Percentiles rank a stretch among this genome's conserved stretches.
These are phyloP conservation scores for Spilosoma lubricipeda DNA, from an alignment of 2,888 invertebrate genomes.

Conservation along the genomic window DNA sequence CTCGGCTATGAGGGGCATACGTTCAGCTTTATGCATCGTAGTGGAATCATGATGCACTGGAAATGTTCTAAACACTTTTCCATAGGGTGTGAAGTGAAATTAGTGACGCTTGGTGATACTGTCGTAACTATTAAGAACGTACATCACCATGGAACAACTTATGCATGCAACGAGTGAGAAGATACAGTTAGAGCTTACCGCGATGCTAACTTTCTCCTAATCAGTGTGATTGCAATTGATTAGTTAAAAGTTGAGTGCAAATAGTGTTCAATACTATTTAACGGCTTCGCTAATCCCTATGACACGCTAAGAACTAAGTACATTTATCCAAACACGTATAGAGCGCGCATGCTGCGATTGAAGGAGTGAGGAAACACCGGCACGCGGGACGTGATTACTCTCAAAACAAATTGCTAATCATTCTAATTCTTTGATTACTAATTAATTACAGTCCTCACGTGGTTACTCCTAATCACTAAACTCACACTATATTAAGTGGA, in stretches of 20 bases:
- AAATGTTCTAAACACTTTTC: slow-evolving; percentile 20
- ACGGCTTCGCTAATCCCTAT: neutral
- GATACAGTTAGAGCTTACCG: neutral
- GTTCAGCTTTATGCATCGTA: slow-evolving; percentile 20
- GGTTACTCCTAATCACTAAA: neutral
- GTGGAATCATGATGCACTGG: slow-evolving; percentile 3
- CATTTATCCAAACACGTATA: neutral
- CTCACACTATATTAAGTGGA: neutral
- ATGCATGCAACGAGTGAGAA: neutral
- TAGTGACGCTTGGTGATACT: neutral
- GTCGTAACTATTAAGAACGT: slow-evolving; percentile 6
- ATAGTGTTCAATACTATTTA: neutral
- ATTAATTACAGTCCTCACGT: neutral
- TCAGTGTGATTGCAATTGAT: neutral
- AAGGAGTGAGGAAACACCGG: neutral
- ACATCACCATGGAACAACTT: slow-evolving; percentile 4
- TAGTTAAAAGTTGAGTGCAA: neutral
- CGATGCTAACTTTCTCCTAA: neutral
- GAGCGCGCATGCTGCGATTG: neutral
- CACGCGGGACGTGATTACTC: neutral
- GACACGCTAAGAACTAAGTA: neutral
- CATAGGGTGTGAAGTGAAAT: slow-evolving; percentile 1
- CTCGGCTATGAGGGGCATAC: slow-evolving; percentile 24
- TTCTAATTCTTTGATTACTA: neutral
- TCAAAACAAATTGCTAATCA: neutral